Base-by-base conservation (phyloP, 2,888 invertebrate genomes). In the Crocallis elinguaria region DNA sequence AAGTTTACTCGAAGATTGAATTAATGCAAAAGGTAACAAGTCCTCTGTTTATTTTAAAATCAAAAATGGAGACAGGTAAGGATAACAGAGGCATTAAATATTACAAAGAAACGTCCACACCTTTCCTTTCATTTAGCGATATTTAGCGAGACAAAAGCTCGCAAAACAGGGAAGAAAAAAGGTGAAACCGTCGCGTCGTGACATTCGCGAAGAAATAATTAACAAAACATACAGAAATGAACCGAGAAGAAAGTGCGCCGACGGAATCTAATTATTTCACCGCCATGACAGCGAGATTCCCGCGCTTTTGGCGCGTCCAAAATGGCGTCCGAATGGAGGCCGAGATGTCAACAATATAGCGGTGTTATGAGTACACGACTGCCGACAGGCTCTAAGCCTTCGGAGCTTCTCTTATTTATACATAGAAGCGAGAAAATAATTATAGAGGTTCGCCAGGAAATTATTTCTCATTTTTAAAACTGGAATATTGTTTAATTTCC, bases 201-300 rank as follows among this genome's bases (percentile, higher is more conserved):
- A 80, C 79, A 77, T 82, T 75, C 67, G 77, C 72, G 73, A 77
- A 77, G 79, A 84, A 84, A 88, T 88, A 88, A 88, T 87, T 88
- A 86, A 86, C 83, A 84, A 86, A 88, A 86, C 84, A 88, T 82
- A 86, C 84, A 86, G 81, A 85, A 88, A 86, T 86, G 86, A 84
- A 82, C 79, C 78, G 80, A 75, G 82, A 82, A 82, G 80, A 82
- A 52, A 84, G 76, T 78, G 74, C 75, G 79, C 73, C 66, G 73
- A 64, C 73, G 70, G 79, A 86, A 90, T 88, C 84, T 91, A 90
- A 91, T 91, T 90, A 91, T 88, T 87, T 82, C 73, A 77, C 78
- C 79, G 86, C 84, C 82, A 82, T 86, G 88, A 86, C 88, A 87
- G 84, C 76, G 69, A 77, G 78, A 74, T 85, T 84, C 77, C 81